Percentiles rank a stretch among this genome's conserved stretches.
Evolutionary conservation across 2,113 vertebrate species (phyloP).

Genomic region (Ondatra zibethicus): DNA sequence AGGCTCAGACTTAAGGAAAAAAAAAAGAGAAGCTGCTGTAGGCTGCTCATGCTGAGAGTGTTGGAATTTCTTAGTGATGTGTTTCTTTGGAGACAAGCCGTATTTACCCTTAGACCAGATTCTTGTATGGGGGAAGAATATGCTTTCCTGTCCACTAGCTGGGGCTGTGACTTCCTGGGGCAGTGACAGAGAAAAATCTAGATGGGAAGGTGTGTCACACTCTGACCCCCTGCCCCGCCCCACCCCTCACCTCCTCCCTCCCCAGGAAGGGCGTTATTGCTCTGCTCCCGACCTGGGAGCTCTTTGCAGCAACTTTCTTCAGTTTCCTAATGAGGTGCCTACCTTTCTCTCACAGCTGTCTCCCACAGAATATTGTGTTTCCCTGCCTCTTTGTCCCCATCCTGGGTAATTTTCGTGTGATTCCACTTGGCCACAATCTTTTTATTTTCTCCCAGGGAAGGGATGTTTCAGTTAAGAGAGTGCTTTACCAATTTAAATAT

Average conservation of each 20-base stretch:
- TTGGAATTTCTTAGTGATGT: constrained; percentile 47
- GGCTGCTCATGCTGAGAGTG: background rate
- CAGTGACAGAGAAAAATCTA: too few species aligned
- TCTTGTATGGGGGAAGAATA: constrained; percentile 70
- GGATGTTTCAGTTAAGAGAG: constrained; percentile 22
- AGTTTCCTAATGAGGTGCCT: background rate
- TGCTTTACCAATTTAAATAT: constrained; percentile 15
- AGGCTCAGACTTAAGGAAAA: background rate
- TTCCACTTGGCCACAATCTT: background rate
- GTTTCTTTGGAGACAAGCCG: constrained; percentile 79
- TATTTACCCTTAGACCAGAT: constrained; percentile 68
- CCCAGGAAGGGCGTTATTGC: too few species aligned
- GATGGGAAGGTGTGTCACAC: background rate
- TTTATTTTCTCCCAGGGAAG: background rate
- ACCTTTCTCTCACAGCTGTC: background rate
- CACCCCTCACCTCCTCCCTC: too few species aligned
- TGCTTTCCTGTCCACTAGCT: constrained; percentile 54
- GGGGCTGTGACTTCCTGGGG: background rate
- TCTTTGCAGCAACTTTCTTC: background rate
- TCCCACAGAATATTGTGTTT: background rate
- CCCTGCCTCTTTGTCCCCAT: background rate
- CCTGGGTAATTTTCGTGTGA: background rate
- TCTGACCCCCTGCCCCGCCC: background rate
- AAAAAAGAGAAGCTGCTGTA: background rate
- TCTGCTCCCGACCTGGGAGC: background rate